Evolutionary conservation across 2,888 invertebrate genomes (phyloP), one percentile per base, ranked within the genome.

Genomic region (Sarcophaga caerulescens): DNA sequence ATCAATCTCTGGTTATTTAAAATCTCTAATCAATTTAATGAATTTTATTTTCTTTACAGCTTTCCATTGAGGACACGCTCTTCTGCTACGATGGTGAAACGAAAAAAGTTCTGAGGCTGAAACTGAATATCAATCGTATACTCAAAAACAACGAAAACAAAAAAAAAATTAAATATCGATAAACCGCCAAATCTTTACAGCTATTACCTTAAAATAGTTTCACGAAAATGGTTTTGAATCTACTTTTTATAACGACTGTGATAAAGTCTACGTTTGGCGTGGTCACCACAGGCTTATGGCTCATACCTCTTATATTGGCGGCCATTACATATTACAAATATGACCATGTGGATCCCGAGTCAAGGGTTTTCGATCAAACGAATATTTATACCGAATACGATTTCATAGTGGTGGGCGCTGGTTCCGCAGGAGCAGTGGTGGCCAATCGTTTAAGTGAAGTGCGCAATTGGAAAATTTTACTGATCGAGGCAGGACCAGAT

Each of bases 351-450:
- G 97, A 97, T 90, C 97, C 97, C 0, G 97, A 97, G 92, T 95
- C 96, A 3, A 95, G 95, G 71, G 95, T 97, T 0, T 94, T 95
- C 85, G 96, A 97, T 90, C 95, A 95, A 87, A 95, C 95, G 84
- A 95, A 95, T 44, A 93, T 96, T 17, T 93, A 94, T 82, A 94
- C 94, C n/a, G 97, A 97, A 90, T 97, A 98, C 91, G 98, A 98
- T 91, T 97, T 97, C 90, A 94, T 98, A 44, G 94, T 97, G 2
- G 94, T 98, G 5, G 98, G 98, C 4, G 97, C 96, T 2, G 98
- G 98, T 1, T 97, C 97, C 0, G 98, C 98, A 0, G 98, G 98
- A 0, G 97, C 98, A 0, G 98, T 98, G 2, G 95, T 98, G 2
- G 97, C 98, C 11, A 97, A 95, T 90, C 94, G 98, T 21, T 93